A percentile compares a stretch with the other conserved stretches of the same genome.
Conservation (phyloP, 2,113 vertebrate genomes). For the rat (Rattus norvegicus) region DNA sequence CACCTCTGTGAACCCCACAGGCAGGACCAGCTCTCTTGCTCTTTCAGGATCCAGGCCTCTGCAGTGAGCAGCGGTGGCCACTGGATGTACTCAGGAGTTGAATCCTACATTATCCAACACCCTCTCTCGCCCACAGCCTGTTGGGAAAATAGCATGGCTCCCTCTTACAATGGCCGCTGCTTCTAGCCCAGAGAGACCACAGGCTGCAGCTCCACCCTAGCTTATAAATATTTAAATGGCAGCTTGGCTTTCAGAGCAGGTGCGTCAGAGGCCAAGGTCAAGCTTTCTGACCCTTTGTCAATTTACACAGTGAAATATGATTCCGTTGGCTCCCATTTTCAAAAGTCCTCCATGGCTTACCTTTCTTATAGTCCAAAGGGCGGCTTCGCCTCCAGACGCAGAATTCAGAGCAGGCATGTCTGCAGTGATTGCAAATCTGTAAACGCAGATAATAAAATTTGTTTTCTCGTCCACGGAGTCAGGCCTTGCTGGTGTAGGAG, state of each 20-base stretch:
- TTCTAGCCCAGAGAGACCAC: neutral
- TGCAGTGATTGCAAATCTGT: rapidly evolving
- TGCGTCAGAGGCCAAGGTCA: constrained; percentile 79
- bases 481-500: neutral
- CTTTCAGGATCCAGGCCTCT: neutral
- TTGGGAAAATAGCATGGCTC: neutral
- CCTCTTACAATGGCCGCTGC: neutral
- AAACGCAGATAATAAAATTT: neutral
- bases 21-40: neutral
- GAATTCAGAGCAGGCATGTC: rapidly evolving
- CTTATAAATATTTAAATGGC: constrained; percentile 85
- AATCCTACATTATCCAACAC: rapidly evolving
- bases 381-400: neutral
- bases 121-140: neutral
- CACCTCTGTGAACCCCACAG: neutral
- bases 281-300: constrained; percentile 86
- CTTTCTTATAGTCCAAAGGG: neutral
- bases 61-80: rapidly evolving
- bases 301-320: constrained; percentile 83
- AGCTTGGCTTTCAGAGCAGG: constrained; percentile 84
- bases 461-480: rapidly evolving
- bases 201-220: constrained; percentile 71
- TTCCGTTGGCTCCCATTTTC: constrained; percentile 64
- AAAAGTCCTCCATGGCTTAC: neutral
- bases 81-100: too few relatives aligned